Evolutionary conservation across 2,888 invertebrate species (phyloP).

Genomic region (Scrobipalpa costella): DNA sequence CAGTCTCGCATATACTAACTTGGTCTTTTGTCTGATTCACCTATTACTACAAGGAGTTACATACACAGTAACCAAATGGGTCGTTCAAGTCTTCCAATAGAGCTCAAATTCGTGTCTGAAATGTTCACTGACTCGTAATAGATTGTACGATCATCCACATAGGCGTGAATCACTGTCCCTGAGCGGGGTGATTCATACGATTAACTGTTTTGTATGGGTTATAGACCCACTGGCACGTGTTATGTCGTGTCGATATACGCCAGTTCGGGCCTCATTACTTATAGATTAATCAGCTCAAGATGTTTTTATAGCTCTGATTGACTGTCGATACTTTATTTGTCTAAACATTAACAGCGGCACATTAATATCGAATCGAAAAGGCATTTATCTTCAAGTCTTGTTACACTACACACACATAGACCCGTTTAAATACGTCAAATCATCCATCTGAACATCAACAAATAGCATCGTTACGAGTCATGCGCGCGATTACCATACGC

Average conservation of each 20-base stretch:
- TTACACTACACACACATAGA: background rate
- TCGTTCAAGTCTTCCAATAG: too few species aligned
- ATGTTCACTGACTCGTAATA: background rate
- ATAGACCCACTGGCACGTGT: constrained; percentile 21
- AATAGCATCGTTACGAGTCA: background rate
- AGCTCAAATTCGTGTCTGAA: too few species aligned
- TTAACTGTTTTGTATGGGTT: constrained; percentile 21
- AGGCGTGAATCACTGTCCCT: constrained; percentile 14
- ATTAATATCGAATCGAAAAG: background rate
- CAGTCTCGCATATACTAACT: background rate
- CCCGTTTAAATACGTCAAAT: background rate
- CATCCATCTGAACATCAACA: background rate
- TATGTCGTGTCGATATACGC: background rate
- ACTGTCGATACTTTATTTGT: too few species aligned
- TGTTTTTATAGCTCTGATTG: background rate
- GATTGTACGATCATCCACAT: background rate
- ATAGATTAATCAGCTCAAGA: background rate
- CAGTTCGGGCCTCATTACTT: background rate
- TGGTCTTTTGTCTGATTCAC: too few species aligned
- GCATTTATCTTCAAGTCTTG: background rate
- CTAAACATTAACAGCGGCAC: too few species aligned
- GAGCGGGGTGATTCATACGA: constrained; percentile 24
- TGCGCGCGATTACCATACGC: too few species aligned
- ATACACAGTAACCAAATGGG: too few species aligned
- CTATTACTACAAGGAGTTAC: too few species aligned